Conservation (phyloP, 2,113 vertebrate genomes). For the Podarcis raffonei region DNA sequence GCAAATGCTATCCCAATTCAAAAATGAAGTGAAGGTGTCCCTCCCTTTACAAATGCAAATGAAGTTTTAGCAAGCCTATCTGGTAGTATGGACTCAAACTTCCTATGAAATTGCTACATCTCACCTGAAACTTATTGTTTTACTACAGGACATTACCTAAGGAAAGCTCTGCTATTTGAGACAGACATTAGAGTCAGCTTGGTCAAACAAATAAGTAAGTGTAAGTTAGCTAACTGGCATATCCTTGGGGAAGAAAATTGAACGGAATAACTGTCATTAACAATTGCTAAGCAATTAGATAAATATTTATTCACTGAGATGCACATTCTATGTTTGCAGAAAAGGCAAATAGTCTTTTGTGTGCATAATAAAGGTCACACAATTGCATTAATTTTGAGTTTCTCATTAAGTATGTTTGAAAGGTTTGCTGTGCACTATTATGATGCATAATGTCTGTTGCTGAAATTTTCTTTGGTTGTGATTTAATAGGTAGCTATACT, state of each 20-base stretch:
- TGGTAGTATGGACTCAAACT: neutral
- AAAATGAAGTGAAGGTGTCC: neutral
- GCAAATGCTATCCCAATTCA: neutral
- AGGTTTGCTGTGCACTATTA: neutral
- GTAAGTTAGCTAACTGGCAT: neutral
- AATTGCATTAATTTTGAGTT: slow-evolving; percentile 20
- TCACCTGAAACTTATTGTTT: neutral
- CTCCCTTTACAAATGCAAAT: neutral
- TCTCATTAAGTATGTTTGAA: slow-evolving; percentile 18
- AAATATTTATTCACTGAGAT: slow-evolving; percentile 45
- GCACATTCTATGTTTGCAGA: slow-evolving; percentile 49
- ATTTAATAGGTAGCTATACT: too few species aligned
- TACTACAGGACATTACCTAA: neutral
- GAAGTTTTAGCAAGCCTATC: neutral
- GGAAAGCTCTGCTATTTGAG: neutral
- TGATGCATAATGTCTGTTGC: neutral
- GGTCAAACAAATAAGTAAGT: neutral
- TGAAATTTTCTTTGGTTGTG: neutral
- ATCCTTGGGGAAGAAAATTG: neutral
- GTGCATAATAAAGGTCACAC: slow-evolving; percentile 25
- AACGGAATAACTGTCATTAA: slow-evolving; percentile 23
- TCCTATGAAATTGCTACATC: neutral
- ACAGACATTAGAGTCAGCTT: neutral
- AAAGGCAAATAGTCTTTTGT: slow-evolving; percentile 44
- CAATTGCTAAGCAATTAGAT: neutral